Conservation (phyloP, 2,888 invertebrate genomes). For the Caenorhabditis auriculariae region DNA sequence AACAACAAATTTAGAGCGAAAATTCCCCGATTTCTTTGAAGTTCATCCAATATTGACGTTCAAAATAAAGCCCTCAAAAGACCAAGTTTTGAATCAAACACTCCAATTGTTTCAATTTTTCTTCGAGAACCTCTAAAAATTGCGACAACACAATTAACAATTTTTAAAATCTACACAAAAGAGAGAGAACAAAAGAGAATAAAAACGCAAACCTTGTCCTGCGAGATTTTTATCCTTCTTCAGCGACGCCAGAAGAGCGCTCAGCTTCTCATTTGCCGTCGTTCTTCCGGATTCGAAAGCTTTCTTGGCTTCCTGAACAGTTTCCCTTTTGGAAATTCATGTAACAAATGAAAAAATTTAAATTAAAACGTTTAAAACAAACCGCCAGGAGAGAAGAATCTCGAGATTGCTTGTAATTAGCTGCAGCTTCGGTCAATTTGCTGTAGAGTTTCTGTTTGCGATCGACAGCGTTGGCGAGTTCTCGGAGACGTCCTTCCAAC, state of each 20-base stretch:
- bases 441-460: slow-evolving; percentile 71
- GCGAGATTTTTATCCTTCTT: slow-evolving; percentile 71
- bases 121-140: too few species aligned
- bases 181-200: too few species aligned
- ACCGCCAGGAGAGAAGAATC: slow-evolving; percentile 30
- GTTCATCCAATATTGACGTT: too few species aligned
- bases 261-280: slow-evolving; percentile 69
- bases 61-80: too few species aligned
- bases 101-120: too few species aligned
- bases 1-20: too few species aligned
- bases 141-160: too few species aligned
- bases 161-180: too few species aligned
- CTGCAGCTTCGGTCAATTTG: slow-evolving; percentile 71
- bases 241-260: slow-evolving; percentile 55
- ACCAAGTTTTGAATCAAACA: too few species aligned
- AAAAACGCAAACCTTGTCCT: slow-evolving; percentile 69
- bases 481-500: slow-evolving; percentile 68
- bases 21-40: too few species aligned
- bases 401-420: slow-evolving; percentile 71
- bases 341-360: not conserved
- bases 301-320: slow-evolving; percentile 49
- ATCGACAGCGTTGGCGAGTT: slow-evolving; percentile 70
- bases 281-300: slow-evolving; percentile 71
- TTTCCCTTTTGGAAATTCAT: not conserved
- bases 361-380: not conserved